Base-by-base conservation (phyloP, 2,888 invertebrate genomes). In the Latrodectus elegans region DNA sequence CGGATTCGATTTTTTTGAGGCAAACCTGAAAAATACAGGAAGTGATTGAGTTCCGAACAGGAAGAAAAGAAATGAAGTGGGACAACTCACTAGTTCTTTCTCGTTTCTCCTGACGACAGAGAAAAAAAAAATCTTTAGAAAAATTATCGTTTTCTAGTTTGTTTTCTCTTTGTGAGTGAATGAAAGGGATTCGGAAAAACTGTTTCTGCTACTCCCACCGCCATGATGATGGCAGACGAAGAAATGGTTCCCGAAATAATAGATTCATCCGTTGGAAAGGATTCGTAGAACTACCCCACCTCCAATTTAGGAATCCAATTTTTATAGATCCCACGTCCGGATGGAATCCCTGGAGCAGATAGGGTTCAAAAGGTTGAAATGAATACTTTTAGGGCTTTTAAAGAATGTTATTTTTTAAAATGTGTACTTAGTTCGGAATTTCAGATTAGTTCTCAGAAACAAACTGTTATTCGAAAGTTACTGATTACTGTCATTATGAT, bases 1-100 rank as follows among this genome's bases (percentile, higher is more conserved):
- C 22, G 60, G 60, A 26, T 53, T 55, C 70, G 78, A 68, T 53
- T 52, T 77, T 77, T 77, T 78, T 72, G 70, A 22, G 17, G 38
- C 51, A 77, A 72, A 77, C 77, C 77, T 77, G 83, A 72, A 75
- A 84, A 71, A 64, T 84, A n/a, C 77, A 84, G 83, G 83, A 84
- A 84, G 83, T 77, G 51, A n/a, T 67, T 65, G 49, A 17, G 22
- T n/a, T 77, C 51, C 68, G 72, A 17, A n/a, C 52, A 72, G 81
- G 81, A 81, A 80, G 72, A 22, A 15, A 26, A 38, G 49, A 14
- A 74, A 17, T 38, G 55, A 51, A 53, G 60, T 60, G n/a, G 60
- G 60, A 12, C 60, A 60, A 60, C 60, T 60, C n/a, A n/a, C 60
- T 60, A 15, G n/a, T 60, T n/a, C n/a, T 60, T 60, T 60, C n/a